phyloP scores from a whole-genome alignment of 2,888 invertebrate genomes.

The Pristionchus arcanus region DNA sequence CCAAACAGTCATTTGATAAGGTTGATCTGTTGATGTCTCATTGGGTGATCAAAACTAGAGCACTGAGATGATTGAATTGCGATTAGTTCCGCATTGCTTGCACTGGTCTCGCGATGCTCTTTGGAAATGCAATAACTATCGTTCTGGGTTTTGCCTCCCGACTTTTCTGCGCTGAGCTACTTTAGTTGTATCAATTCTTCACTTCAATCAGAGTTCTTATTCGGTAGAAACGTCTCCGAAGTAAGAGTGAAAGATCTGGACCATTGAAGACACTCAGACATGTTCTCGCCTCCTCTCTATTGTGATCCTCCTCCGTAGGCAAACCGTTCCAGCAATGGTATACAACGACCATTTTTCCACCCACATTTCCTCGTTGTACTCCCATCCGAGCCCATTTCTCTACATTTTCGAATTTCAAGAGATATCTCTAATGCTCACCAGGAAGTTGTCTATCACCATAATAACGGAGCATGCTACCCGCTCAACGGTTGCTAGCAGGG shows the following conservation, averaged over 20 bases:
- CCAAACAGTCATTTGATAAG: too few species aligned
- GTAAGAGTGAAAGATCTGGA: too few species aligned
- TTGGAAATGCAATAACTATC: background rate
- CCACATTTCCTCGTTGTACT: background rate
- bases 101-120: background rate
- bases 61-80: background rate
- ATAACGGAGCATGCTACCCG: too few species aligned
- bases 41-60: too few species aligned
- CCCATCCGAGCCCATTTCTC: too few species aligned
- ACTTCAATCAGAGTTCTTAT: background rate
- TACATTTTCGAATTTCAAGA: too few species aligned
- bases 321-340: background rate
- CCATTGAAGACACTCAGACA: background rate
- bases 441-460: too few species aligned
- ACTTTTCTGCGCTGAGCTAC: background rate
- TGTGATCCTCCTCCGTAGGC: background rate
- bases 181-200: background rate
- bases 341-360: background rate
- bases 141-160: background rate
- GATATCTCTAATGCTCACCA: too few species aligned
- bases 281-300: background rate
- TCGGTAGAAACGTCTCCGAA: too few species aligned
- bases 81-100: constrained; percentile 13
- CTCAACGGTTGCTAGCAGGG: too few species aligned
- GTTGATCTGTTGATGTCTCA: too few species aligned